Conservation (phyloP, 2,113 vertebrate genomes). For the Meriones unguiculatus region DNA sequence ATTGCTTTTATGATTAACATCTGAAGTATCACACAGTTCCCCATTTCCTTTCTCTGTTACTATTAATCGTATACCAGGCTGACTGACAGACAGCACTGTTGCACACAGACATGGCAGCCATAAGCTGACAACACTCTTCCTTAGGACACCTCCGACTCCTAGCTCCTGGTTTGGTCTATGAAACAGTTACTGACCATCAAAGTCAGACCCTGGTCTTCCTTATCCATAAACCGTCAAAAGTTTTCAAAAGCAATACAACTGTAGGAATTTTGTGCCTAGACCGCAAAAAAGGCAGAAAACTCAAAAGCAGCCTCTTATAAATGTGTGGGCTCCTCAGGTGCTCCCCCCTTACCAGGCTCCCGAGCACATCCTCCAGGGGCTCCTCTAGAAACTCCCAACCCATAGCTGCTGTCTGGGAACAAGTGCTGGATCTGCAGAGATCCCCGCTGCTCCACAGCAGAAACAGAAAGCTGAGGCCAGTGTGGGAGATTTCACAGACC, state of each 20-base stretch:
- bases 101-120: not conserved
- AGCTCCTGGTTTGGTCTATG: not conserved
- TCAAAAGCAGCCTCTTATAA: not conserved
- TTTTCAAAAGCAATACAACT: not conserved
- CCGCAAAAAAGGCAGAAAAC: not conserved
- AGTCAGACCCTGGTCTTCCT: not conserved
- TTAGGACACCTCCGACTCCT: not conserved
- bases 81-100: not conserved
- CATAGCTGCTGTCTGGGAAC: not conserved
- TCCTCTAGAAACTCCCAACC: not conserved
- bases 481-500: not conserved
- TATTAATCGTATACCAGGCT: not conserved
- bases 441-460: not conserved
- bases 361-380: too few species aligned
- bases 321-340: not conserved
- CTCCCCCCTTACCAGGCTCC: not conserved
- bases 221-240: conserved; percentile 14
- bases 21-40: not conserved
- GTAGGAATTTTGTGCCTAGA: not conserved
- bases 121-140: not conserved
- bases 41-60: not conserved
- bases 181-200: not conserved
- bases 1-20: not conserved
- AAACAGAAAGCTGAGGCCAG: not conserved
- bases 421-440: not conserved